Evolutionary conservation across 2,888 invertebrate species (phyloP), one percentile per base, ranked within the genome.

Genomic region (Metacarcinus magister): DNA sequence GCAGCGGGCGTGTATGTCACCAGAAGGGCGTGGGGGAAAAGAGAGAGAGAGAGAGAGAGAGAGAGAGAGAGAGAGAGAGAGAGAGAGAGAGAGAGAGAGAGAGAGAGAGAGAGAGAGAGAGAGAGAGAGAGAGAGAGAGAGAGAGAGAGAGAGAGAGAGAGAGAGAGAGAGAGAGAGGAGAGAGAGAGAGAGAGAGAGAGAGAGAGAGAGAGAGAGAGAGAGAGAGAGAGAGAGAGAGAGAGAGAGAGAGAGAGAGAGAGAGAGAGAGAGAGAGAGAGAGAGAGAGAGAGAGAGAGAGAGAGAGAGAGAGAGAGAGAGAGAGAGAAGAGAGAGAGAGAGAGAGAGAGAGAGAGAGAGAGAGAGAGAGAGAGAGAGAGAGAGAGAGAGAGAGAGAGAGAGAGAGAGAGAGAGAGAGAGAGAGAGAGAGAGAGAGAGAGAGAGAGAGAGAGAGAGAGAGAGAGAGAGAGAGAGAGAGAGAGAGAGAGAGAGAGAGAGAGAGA

Each of bases 81-180:
- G 39, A n/a, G 89, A 89, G 16, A 32, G n/a, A n/a, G 39, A 89
- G 89, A 32, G 89, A 44, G 89, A 89, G 89, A 44, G 89, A 89
- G 16, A 44, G 89, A 39, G 90, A n/a, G 32, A 43, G 90, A 44
- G 43, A 43, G 43, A 10, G 90, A 43, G 90, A 43, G 90, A 44
- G 90, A 39, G 43, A 16, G 90, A 43, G 90, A 39, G 90, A 90
- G 90, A 44, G 90, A 39, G 90, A 13, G 43, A 39, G 90, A 28
- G 43, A 13, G 43, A 43, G 90, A n/a, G 90, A 90, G 90, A n/a
- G 43, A 13, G 39, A n/a, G 90, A 90, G 43, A n/a, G 90, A n/a
- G 90, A 43, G 90, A 39, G 90, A 43, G 90, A 4, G 90, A 90
- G 43, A n/a, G 43, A 43, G 43, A 82, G 82, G 28, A 16, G 28